Evolutionary conservation across 2,113 vertebrate species (phyloP).

Genomic region (Amazona vittata): DNA sequence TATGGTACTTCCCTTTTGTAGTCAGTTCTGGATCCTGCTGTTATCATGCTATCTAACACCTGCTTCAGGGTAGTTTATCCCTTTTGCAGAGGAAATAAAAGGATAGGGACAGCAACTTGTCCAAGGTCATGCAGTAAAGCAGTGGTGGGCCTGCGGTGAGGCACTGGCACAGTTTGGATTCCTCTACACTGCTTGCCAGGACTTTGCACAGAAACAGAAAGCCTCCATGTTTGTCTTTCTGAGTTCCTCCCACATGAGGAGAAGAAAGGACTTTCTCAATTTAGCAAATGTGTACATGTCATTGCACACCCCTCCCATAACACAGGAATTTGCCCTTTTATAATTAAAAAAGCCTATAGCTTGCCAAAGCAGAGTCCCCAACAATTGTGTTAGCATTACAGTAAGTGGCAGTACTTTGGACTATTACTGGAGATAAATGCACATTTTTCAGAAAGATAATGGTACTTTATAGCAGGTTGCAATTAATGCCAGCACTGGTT

Average conservation of each 20-base stretch:
- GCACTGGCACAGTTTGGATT: background rate
- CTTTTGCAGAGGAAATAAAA: background rate
- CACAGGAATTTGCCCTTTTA: background rate
- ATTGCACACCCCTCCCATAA: background rate
- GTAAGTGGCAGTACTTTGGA: background rate
- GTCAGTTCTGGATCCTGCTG: background rate
- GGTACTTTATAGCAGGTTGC: background rate
- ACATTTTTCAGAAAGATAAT: constrained; percentile 16
- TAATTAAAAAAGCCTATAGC: background rate
- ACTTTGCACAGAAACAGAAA: background rate
- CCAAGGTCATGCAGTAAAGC: background rate
- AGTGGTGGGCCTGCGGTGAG: background rate
- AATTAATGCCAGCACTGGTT: constrained; percentile 1
- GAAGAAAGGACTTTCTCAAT: constrained; percentile 22
- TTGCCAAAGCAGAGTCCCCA: background rate
- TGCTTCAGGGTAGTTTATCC: background rate
- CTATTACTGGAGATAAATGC: background rate
- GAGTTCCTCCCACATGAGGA: background rate
- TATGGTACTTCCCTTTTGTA: background rate
- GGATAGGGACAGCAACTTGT: background rate
- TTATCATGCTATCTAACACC: background rate
- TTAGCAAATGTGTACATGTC: background rate
- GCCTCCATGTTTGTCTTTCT: background rate
- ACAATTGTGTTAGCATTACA: background rate
- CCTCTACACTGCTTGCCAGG: background rate